These are phyloP conservation scores for Ophraella communa DNA, from an alignment of 2,888 invertebrate species.

Conservation along the genomic window DNA sequence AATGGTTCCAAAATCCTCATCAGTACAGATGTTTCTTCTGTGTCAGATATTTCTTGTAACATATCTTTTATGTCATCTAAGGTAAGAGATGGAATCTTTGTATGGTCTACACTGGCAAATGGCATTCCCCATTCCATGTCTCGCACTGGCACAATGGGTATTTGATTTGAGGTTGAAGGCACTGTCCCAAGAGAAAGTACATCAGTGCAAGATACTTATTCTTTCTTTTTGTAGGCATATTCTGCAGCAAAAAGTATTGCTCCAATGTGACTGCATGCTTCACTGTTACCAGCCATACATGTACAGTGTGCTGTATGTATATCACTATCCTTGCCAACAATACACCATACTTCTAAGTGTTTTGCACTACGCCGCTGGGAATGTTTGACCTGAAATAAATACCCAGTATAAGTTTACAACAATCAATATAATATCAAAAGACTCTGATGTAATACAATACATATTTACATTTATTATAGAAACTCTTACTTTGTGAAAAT, in stretches of 20 bases:
- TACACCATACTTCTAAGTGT: conserved; percentile 29
- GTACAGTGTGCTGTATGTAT: conserved; percentile 27
- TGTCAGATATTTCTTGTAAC: neutral
- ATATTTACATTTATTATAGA: too few relatives aligned
- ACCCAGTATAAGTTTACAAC: too few relatives aligned
- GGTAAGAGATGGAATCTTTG: neutral
- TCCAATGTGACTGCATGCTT: conserved; percentile 31
- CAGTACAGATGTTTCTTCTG: neutral
- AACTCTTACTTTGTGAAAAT: too few relatives aligned
- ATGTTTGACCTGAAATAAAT: conserved; percentile 29
- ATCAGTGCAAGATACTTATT: conserved; percentile 22
- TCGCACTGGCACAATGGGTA: neutral
- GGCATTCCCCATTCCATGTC: conserved; percentile 1
- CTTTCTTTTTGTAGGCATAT: conserved; percentile 12
- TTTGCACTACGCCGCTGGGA: conserved; percentile 25
- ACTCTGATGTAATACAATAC: neutral
- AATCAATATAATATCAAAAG: neutral
- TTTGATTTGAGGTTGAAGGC: neutral
- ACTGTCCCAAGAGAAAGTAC: conserved; percentile 12
- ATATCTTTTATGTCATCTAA: neutral
- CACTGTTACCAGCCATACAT: conserved; percentile 31
- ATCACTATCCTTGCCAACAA: conserved; percentile 25
- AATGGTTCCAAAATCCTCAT: neutral
- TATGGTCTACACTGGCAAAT: neutral
- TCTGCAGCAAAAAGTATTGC: conserved; percentile 21